Evolutionary conservation across 2,888 invertebrate genomes (phyloP), one percentile per base, ranked within the genome.

Genomic region (Sturmia bella): DNA sequence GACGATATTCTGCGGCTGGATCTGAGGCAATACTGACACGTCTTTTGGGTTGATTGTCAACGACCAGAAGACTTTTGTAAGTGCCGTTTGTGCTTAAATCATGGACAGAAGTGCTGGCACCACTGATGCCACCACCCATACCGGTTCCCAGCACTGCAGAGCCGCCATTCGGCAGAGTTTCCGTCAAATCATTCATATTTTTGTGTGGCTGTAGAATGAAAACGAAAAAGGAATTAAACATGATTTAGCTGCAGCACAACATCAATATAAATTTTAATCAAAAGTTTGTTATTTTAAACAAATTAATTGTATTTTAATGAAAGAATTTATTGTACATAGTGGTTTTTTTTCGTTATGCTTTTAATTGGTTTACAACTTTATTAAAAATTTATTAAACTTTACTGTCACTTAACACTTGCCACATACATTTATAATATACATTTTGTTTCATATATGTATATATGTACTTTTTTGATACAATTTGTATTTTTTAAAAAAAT

Each of bases 1-100:
- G 82, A 41, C 87, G 45, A 66, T 84, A 68, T 88, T 89, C 89
- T 0, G 84, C 83, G 50, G 92, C 87, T 11, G 92, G 93, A 87
- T 93, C 93, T 5, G 93, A 92, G 90, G 93, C 93, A 82, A 94
- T 94, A 86, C 94, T 94, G 13, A 94, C 94, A 88, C 93, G 92
- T 77, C 94, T 91, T 84, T 92, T 93, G 9, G 91, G 89, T 68
- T 92, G 93, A 72, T 68, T 88, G 1, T 88, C 87, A 56, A 90
- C 85, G 59, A 87, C 86, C 15, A 79, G 83, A 24, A 85, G 85
- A 74, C 83, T 87, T 66, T 87, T 88, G 56, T 85, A 85, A 9
- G 24, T 66, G n/a, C 80, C 74, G 7, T 75, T 27, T 64, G 52
- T 63, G 48, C 17, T 48, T 54, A 63, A 52, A 52, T 63, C 73